Evolutionary conservation across 2,888 invertebrate species (phyloP).

Genomic region (Mantis religiosa): DNA sequence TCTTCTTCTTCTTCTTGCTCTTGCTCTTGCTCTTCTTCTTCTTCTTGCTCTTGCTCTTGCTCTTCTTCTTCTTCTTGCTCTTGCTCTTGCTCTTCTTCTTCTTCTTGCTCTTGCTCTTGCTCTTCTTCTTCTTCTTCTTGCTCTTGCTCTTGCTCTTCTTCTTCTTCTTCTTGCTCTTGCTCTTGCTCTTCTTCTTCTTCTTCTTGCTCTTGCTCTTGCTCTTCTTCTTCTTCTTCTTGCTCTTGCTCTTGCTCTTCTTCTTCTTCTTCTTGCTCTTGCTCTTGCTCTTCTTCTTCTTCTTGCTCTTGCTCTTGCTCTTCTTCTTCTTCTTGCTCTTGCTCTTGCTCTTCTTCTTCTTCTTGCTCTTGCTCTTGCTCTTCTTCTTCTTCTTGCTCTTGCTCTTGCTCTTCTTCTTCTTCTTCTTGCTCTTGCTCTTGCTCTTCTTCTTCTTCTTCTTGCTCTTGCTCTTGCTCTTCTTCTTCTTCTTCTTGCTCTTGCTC

Average conservation of each 20-base stretch:
- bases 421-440: neutral
- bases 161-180: too few relatives aligned
- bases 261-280: too few relatives aligned
- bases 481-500: neutral
- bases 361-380: neutral
- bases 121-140: too few relatives aligned
- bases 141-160: too few relatives aligned
- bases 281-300: too few relatives aligned
- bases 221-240: too few relatives aligned
- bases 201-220: too few relatives aligned
- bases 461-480: neutral
- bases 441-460: neutral
- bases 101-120: neutral
- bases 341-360: neutral
- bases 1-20: neutral
- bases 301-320: neutral
- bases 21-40: neutral
- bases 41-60: neutral
- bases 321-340: neutral
- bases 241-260: too few relatives aligned
- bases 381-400: neutral
- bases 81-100: neutral
- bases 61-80: neutral
- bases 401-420: neutral
- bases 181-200: too few relatives aligned